phyloP scores from a whole-genome alignment of 2,888 invertebrate genomes.

The Mechanitis mazaeus region DNA sequence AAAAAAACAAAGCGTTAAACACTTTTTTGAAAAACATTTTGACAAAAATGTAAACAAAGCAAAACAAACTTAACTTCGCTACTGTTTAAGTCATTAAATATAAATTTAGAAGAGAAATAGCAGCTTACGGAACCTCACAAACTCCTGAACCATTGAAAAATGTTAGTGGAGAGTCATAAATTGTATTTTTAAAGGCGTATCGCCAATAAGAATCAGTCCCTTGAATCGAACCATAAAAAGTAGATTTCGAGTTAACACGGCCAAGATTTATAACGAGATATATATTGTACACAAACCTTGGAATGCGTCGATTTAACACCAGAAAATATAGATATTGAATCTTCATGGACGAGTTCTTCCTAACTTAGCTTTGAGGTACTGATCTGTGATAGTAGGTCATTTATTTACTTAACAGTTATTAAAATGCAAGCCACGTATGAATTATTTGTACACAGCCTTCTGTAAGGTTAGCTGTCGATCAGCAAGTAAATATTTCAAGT shows the following conservation, averaged over 20 bases:
- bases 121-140: no score
- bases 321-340: conserved; percentile 4
- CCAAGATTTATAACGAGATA: conserved; percentile 61
- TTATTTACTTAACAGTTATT: conserved; percentile 22
- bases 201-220: conserved; percentile 60
- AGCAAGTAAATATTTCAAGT: conserved; percentile 54
- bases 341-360: conserved; percentile 34
- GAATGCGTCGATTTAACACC: conserved; percentile 50
- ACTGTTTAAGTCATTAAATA: no score
- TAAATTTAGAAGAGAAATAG: no score
- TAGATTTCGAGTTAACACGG: conserved; percentile 56
- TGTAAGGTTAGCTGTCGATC: conserved; percentile 44
- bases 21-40: no score
- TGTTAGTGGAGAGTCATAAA: conserved; percentile 49
- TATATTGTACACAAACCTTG: conserved; percentile 44
- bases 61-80: no score
- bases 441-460: conserved; percentile 37
- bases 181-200: conserved; percentile 53
- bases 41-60: no score
- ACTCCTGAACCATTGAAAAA: conserved; percentile 34
- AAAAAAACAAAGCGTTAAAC: no score
- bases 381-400: conserved; percentile 12
- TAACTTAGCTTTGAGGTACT: background rate
- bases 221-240: conserved; percentile 59
- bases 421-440: conserved; percentile 16